Conservation (phyloP, 2,888 invertebrate genomes). For the Conomelus anceps region DNA sequence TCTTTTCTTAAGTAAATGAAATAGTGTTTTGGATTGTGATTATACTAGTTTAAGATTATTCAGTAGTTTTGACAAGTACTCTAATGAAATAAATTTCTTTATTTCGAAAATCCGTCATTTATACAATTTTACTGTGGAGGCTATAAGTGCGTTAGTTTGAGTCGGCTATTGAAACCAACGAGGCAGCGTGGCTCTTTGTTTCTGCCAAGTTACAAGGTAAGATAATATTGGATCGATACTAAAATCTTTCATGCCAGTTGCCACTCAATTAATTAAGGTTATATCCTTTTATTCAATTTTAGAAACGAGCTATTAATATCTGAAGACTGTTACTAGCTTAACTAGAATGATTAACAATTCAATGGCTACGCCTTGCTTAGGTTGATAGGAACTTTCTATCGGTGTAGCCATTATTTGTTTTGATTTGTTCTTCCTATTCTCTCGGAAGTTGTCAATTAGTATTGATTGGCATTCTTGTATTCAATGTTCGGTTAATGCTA, state of each 20-base stretch:
- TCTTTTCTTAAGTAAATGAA: background rate
- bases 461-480: background rate
- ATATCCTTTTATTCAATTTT: background rate
- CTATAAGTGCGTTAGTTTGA: constrained; percentile 6
- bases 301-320: background rate
- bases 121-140: background rate
- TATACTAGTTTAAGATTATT: too few species aligned
- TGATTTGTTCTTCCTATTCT: background rate
- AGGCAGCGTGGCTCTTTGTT: constrained; percentile 34
- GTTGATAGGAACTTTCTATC: background rate
- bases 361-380: constrained; percentile 7
- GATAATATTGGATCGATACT: constrained; percentile 12
- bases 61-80: background rate
- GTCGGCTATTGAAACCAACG: background rate
- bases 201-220: constrained; percentile 30
- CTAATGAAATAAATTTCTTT: background rate
- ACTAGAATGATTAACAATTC: background rate
- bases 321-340: background rate
- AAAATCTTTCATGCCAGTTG: background rate
- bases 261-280: background rate
- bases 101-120: background rate
- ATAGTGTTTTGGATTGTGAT: constrained; percentile 2
- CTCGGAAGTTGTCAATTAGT: background rate
- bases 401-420: background rate
- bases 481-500: background rate